phyloP scores from a whole-genome alignment of 2,113 vertebrate species.

The Orthonyx spaldingii region DNA sequence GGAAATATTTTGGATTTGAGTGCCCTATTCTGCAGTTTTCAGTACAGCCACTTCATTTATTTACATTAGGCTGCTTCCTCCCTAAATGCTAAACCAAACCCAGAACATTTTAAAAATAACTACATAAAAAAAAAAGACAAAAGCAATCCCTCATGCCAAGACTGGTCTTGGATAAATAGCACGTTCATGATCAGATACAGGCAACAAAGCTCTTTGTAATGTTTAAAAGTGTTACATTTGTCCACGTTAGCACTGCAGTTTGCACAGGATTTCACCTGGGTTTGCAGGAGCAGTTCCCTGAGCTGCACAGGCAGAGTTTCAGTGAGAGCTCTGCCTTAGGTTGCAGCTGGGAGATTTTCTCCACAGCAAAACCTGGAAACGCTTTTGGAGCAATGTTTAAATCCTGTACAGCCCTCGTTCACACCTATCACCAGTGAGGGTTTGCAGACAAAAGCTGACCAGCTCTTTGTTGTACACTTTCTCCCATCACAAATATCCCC shows the following conservation, averaged over 20 bases:
- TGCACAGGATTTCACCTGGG: not conserved
- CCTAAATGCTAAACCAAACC: not conserved
- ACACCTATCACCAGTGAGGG: not conserved
- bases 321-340: not conserved
- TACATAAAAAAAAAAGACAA: not conserved
- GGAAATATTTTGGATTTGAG: not conserved
- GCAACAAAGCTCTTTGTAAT: fast-evolving
- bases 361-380: not conserved
- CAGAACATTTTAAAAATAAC: not conserved
- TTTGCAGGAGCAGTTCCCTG: not conserved
- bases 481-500: not conserved
- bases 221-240: not conserved
- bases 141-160: not conserved
- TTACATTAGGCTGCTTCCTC: not conserved
- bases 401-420: not conserved
- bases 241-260: not conserved
- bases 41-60: not conserved
- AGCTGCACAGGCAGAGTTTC: not conserved
- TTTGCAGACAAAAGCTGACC: not conserved
- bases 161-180: not conserved
- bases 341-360: not conserved
- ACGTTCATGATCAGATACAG: not conserved
- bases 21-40: not conserved
- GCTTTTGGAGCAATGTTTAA: not conserved
- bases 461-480: not conserved